Conservation (phyloP, 1,140 invertebrate species). For the Drosophila ficusphila region DNA sequence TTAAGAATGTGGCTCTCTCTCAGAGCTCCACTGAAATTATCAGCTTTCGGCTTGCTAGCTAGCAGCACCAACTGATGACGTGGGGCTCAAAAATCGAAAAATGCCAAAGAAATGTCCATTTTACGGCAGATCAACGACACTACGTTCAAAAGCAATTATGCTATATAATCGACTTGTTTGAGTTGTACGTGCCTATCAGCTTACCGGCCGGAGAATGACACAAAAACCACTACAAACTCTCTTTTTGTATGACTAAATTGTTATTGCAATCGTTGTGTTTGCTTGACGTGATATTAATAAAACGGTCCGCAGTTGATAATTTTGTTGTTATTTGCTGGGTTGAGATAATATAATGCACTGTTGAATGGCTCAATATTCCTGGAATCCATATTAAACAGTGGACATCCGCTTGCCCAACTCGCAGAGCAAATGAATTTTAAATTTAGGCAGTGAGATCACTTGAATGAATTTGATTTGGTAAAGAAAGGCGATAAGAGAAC, state of each 20-base stretch:
- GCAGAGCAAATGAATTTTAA: conserved; percentile 20
- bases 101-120: conserved; percentile 10
- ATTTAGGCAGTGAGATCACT: conserved; percentile 22
- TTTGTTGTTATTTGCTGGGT: conserved; percentile 33
- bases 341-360: conserved; percentile 6
- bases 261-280: conserved; percentile 31
- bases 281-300: conserved; percentile 55
- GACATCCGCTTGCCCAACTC: conserved; percentile 18
- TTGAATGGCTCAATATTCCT: conserved; percentile 1
- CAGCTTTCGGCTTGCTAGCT: conserved; percentile 13
- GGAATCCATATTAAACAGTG: conserved; percentile 17
- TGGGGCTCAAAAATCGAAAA: conserved; percentile 22
- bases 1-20: background rate
- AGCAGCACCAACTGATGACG: conserved; percentile 50
- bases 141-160: conserved; percentile 39
- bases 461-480: conserved; percentile 14
- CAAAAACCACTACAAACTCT: conserved; percentile 14
- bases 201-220: conserved; percentile 65
- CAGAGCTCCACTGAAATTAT: conserved; percentile 19
- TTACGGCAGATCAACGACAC: conserved; percentile 47
- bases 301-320: conserved; percentile 19
- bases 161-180: background rate
- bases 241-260: conserved; percentile 12
- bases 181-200: conserved; percentile 61
- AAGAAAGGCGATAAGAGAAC: conserved; percentile 6